phyloP scores from a whole-genome alignment of 2,888 invertebrate species.

The Boloria selene region DNA sequence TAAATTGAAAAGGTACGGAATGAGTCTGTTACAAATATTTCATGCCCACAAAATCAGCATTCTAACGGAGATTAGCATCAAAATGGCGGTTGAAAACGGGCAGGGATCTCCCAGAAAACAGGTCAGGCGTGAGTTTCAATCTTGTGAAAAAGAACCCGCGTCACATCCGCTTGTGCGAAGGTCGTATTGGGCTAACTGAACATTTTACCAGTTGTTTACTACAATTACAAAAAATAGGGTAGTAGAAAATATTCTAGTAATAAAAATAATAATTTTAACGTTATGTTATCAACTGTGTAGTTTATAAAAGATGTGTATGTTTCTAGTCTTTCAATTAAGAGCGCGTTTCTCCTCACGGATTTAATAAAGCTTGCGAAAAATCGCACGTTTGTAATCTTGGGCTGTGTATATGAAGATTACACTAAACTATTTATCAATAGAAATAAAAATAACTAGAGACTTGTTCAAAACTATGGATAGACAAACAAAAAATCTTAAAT shows the following conservation, averaged over 20 bases:
- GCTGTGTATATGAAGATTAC: neutral
- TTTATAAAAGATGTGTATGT: too few relatives aligned
- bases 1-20: slow-evolving; percentile 63
- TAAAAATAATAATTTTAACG: too few relatives aligned
- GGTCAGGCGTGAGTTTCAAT: slow-evolving; percentile 35
- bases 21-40: slow-evolving; percentile 67
- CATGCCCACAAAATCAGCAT: slow-evolving; percentile 67
- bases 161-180: slow-evolving; percentile 12
- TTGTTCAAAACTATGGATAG: too few relatives aligned
- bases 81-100: slow-evolving; percentile 66
- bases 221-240: too few relatives aligned
- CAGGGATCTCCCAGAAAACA: slow-evolving; percentile 52
- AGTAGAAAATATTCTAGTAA: too few relatives aligned
- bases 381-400: slow-evolving; percentile 15
- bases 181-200: slow-evolving; percentile 16
- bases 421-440: too few relatives aligned
- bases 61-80: slow-evolving; percentile 67
- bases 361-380: slow-evolving; percentile 17
- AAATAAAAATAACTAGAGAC: too few relatives aligned
- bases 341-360: slow-evolving; percentile 3
- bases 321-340: slow-evolving; percentile 13
- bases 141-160: slow-evolving; percentile 28
- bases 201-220: slow-evolving; percentile 2
- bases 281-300: too few relatives aligned
- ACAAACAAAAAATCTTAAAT: too few relatives aligned